A percentile compares a stretch with the other conserved stretches of the same genome.
Evolutionary conservation across 2,888 invertebrate species (phyloP).

Genomic region (Brenthis ino): DNA sequence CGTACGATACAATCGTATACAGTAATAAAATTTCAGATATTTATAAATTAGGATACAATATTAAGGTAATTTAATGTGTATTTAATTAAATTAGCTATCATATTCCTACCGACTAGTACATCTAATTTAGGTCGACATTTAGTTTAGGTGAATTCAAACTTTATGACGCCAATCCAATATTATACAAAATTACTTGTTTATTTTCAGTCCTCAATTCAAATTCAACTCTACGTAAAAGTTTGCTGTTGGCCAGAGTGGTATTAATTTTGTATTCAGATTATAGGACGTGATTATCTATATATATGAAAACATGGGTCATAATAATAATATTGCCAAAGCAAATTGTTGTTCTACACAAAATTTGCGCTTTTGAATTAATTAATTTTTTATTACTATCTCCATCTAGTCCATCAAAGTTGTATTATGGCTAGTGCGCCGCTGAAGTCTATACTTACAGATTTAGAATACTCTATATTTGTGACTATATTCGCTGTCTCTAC

Average conservation of each 20-base stretch:
- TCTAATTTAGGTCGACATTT: neutral
- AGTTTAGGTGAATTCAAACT: constrained; percentile 8
- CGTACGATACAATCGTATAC: neutral
- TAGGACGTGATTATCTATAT: neutral
- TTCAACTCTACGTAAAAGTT: constrained; percentile 27
- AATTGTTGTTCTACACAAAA: too few relatives aligned
- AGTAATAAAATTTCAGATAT: neutral
- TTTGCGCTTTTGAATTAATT: too few relatives aligned
- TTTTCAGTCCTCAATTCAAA: constrained; percentile 31
- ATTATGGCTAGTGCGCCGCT: too few relatives aligned
- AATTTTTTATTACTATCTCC: too few relatives aligned
- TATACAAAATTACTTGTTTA: constrained; percentile 22
- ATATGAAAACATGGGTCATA: neutral
- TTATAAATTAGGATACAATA: neutral
- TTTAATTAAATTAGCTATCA: neutral
- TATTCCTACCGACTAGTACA: neutral
- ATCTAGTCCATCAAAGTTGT: too few relatives aligned
- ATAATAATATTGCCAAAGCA: too few relatives aligned
- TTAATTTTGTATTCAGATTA: constrained; percentile 19
- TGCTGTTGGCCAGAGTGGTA: constrained; percentile 22
- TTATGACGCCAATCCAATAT: constrained; percentile 3
- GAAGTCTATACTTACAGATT: too few relatives aligned
- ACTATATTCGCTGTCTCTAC: too few relatives aligned
- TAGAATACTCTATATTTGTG: too few relatives aligned
- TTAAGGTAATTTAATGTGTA: too few relatives aligned